Conservation (phyloP, 2,888 invertebrate genomes). For the Apoderus coryli region DNA sequence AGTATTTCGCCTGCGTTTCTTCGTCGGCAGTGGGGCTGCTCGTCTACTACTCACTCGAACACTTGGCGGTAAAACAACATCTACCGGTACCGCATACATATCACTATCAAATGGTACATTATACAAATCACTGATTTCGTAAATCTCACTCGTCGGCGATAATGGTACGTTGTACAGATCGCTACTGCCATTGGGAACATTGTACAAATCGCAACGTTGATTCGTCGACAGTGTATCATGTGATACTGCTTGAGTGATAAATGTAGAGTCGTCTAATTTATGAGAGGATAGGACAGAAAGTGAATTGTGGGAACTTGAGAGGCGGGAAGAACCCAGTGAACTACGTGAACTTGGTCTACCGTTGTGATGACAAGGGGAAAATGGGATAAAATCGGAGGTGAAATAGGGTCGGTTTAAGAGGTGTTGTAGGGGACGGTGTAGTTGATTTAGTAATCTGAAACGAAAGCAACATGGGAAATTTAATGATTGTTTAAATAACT, state of each 20-base stretch:
- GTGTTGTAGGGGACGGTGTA: too few species aligned
- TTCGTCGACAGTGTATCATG: slow-evolving; percentile 66
- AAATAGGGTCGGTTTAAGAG: slow-evolving; percentile 6
- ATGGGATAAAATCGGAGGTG: slow-evolving; percentile 30
- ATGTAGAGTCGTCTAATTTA: slow-evolving; percentile 70
- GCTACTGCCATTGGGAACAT: too few species aligned
- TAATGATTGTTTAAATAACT: too few species aligned
- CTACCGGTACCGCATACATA: slow-evolving; percentile 74
- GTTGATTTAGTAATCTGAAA: too few species aligned
- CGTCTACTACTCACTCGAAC: slow-evolving; percentile 31
- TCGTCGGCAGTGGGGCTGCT: slow-evolving; percentile 8
- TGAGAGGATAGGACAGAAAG: slow-evolving; percentile 53
- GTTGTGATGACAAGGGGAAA: slow-evolving; percentile 38
- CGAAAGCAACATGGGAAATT: too few species aligned
- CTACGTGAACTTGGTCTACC: slow-evolving; percentile 57
- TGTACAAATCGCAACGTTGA: slow-evolving; percentile 73
- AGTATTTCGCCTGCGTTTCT: slow-evolving; percentile 25
- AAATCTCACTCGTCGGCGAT: too few species aligned
- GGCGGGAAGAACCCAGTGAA: slow-evolving; percentile 59
- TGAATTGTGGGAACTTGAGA: slow-evolving; percentile 77
- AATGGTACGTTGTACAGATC: too few species aligned
- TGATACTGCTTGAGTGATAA: slow-evolving; percentile 79
- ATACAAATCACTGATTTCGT: slow-evolving; percentile 70
- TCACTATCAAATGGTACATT: slow-evolving; percentile 80
- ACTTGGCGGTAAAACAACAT: slow-evolving; percentile 52